Evolutionary conservation across 2,888 invertebrate genomes (phyloP), one percentile per base, ranked within the genome.

Genomic region (Nephrotoma appendiculata): DNA sequence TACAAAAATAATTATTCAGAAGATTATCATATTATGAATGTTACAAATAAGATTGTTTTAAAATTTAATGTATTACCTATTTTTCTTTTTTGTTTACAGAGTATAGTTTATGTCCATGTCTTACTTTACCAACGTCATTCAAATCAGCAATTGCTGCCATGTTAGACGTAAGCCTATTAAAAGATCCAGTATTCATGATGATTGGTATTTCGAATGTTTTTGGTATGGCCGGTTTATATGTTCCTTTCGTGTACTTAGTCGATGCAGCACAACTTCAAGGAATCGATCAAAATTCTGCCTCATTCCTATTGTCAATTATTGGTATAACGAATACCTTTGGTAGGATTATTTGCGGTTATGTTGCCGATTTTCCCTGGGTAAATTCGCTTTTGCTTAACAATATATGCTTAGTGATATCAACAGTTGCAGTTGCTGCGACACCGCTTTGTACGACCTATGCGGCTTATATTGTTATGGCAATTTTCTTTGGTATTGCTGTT

Each of bases 191-290:
- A 87, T 97, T 99, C 92, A 95, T 98, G 93, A 92, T 98, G 86
- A 97, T 98, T 90, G 97, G 97, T 87, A 94, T 98, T 86, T 98
- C 98, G 88, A 99, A 98, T 91, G 93, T 99, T 87, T 97, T 99
- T 91, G 99, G 99, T 89, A 98, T 99, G 96, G 96, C 98, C 86
- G 99, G 99, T 88, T 94, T 99, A 87, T 98, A 98, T 92, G 97
- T 99, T 88, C 99, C 99, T 57, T 99, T 98, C 91, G 97, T 98
- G 86, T 99, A 97, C 91, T 94, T 99, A 87, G 97, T 98, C 41
- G 96, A 98, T 89, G 95, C 96, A 86, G 96, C 96, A 11, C 93
- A 92, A 87, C 91, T 93, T 87, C 94, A 95, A 90, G 95, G 95
- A 88, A 95, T 97, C 86, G 95, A 95, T 45, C 91, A 92, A 15